phyloP scores from a whole-genome alignment of 1,140 invertebrate species.

The Platyscapa corneri region DNA sequence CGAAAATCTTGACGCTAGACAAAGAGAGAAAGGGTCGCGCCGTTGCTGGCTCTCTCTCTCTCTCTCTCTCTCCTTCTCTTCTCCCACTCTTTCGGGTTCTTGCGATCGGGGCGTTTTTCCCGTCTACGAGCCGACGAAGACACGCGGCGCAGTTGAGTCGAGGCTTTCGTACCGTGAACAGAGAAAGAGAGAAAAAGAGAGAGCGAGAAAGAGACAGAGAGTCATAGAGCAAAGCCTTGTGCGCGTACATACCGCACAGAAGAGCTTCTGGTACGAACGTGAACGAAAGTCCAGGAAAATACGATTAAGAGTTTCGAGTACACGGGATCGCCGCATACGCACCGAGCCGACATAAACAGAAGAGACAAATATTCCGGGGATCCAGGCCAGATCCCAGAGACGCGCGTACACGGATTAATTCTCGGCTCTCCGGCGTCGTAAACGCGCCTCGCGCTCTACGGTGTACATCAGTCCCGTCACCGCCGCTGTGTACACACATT shows the following conservation, averaged over 20 bases:
- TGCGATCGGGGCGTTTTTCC: slow-evolving; percentile 49
- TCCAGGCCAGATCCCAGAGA: background rate
- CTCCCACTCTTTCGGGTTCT: background rate
- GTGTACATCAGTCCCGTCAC: background rate
- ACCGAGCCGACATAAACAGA: background rate
- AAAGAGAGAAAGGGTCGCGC: background rate
- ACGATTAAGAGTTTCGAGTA: background rate
- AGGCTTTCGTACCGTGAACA: slow-evolving; percentile 65
- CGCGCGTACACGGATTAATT: background rate
- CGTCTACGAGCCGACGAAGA: slow-evolving; percentile 49
- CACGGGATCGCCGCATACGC: background rate
- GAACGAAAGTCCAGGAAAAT: background rate
- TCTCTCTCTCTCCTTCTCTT: slow-evolving; percentile 28
- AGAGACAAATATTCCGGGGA: background rate
- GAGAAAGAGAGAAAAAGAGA: slow-evolving; percentile 35
- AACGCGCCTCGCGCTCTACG: no score
- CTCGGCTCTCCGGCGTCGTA: background rate
- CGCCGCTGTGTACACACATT: background rate
- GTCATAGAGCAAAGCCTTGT: background rate
- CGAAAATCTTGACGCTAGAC: background rate
- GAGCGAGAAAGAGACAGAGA: slow-evolving; percentile 7
- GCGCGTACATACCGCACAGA: background rate
- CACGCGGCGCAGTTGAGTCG: slow-evolving; percentile 68
- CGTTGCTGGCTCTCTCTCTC: background rate
- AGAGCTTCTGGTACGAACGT: background rate